phyloP scores from a whole-genome alignment of 2,797 vertebrate species.

The Pyrocephalus nanus region DNA sequence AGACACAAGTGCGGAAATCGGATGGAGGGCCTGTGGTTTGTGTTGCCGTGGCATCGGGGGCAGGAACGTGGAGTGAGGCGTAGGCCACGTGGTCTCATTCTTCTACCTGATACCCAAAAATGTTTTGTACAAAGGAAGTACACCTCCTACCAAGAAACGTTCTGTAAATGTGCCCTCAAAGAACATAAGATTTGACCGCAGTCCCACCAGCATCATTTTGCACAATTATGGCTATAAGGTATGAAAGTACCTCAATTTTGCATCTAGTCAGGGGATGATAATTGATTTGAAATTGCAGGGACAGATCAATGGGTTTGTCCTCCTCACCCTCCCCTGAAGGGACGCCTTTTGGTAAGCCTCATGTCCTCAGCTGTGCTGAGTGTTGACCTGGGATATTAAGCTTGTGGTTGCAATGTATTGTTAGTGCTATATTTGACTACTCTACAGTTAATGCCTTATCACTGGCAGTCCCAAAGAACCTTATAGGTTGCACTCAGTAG shows the following conservation, averaged over 20 bases:
- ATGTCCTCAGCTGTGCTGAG: not conserved
- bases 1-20: not conserved
- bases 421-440: not conserved
- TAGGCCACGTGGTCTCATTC: not conserved
- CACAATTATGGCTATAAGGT: too few relatives aligned
- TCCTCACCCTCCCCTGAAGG: fast-evolving
- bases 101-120: not conserved
- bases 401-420: not conserved
- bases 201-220: not conserved
- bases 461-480: not conserved
- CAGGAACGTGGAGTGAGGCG: fast-evolving
- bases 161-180: not conserved
- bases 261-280: not conserved
- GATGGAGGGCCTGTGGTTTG: not conserved
- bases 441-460: not conserved
- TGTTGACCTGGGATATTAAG: not conserved
- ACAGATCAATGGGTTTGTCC: not conserved
- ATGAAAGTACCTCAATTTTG: not conserved
- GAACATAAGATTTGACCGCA: not conserved
- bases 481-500: not conserved
- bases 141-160: not conserved
- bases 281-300: not conserved
- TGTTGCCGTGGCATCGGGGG: not conserved
- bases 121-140: not conserved
- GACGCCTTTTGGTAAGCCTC: not conserved